These are phyloP conservation scores for Meloidogyne exigua DNA, from an alignment of 1,140 invertebrate genomes.

Conservation along the genomic window DNA sequence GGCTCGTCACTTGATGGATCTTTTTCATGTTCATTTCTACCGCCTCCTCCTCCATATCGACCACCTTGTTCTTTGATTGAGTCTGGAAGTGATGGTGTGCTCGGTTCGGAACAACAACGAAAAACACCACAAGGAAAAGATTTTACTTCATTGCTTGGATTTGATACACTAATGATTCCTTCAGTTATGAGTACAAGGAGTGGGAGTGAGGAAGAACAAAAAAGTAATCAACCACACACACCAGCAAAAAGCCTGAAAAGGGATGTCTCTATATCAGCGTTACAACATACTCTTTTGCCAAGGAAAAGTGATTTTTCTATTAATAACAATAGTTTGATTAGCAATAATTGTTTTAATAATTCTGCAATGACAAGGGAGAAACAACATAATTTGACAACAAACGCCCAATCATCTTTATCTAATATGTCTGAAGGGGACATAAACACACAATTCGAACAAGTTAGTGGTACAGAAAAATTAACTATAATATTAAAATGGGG, in stretches of 20 bases:
- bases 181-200: neutral
- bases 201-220: neutral
- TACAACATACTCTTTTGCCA: neutral
- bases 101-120: neutral
- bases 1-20: slow-evolving; percentile 23
- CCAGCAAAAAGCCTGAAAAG: neutral
- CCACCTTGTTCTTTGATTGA: neutral
- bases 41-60: slow-evolving; percentile 18
- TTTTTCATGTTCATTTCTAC: slow-evolving; percentile 23
- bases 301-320: neutral
- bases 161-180: neutral
- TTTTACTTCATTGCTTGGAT: slow-evolving; percentile 25
- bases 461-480: neutral
- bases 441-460: neutral
- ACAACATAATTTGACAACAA: neutral
- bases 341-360: neutral
- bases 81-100: slow-evolving; percentile 18
- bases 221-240: neutral
- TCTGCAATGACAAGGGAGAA: neutral
- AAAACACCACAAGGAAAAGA: slow-evolving; percentile 4
- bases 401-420: neutral
- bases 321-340: neutral
- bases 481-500: neutral
- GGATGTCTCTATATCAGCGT: too few species aligned
- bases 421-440: neutral